phyloP scores from a whole-genome alignment of 2,113 vertebrate genomes.

The Equus przewalskii region DNA sequence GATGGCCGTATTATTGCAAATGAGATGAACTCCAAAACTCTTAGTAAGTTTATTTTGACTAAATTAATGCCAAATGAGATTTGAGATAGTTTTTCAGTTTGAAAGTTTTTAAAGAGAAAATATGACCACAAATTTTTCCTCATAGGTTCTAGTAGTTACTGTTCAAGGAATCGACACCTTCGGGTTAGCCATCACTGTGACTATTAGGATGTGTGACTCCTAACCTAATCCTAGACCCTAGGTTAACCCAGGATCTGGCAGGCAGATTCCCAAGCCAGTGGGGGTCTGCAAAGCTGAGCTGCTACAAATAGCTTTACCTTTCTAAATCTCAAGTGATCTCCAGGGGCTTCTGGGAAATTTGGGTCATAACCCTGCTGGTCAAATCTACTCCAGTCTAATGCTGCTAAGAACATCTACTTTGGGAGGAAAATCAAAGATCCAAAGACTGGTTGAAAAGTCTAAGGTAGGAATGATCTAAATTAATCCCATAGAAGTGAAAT shows the following conservation, averaged over 20 bases:
- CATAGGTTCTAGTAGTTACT: slow-evolving; percentile 31
- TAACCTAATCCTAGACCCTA: too few relatives aligned
- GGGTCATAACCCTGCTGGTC: not conserved
- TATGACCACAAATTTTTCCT: not conserved
- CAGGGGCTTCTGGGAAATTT: not conserved
- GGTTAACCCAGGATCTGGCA: not conserved
- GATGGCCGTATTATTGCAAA: not conserved
- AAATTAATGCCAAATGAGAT: slow-evolving; percentile 10
- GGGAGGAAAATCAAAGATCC: not conserved
- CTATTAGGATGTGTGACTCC: not conserved
- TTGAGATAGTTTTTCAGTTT: not conserved
- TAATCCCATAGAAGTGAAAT: not conserved
- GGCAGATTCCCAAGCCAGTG: not conserved
- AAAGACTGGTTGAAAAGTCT: not conserved
- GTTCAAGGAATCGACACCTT: not conserved
- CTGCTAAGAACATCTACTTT: not conserved
- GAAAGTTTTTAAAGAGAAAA: slow-evolving; percentile 1
- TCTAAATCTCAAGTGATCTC: not conserved
- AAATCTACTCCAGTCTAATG: not conserved
- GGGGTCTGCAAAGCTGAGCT: not conserved
- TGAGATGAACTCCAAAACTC: not conserved
- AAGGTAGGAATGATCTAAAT: not conserved
- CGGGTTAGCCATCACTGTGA: not conserved
- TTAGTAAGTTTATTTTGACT: not conserved
- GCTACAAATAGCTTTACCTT: not conserved